Conservation (phyloP, 2,888 invertebrate genomes). For the Metacarcinus magister region DNA sequence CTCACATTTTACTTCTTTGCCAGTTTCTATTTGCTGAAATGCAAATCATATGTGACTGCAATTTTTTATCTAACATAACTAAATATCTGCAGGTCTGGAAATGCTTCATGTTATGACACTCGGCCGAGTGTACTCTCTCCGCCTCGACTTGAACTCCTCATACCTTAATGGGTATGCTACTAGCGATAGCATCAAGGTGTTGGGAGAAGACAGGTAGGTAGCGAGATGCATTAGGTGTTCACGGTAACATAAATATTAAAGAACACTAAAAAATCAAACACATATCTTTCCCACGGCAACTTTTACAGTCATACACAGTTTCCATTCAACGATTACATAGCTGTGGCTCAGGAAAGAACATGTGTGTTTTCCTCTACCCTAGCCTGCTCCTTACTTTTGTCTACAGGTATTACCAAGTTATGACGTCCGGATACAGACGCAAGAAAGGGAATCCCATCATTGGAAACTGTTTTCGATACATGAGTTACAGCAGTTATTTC, state of each 20-base stretch:
- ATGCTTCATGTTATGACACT: slow-evolving; percentile 51
- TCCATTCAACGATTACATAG: background rate
- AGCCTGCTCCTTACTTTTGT: background rate
- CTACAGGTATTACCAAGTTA: background rate
- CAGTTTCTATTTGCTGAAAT: background rate
- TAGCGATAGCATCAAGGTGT: background rate
- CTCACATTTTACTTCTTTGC: background rate
- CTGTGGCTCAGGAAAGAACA: background rate
- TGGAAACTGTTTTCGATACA: background rate
- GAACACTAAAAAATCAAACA: background rate
- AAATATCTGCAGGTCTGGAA: background rate
- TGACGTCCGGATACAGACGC: background rate
- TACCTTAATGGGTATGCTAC: background rate
- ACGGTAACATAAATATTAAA: background rate
- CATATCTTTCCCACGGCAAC: background rate
- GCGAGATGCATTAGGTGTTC: background rate
- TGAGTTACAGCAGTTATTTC: background rate
- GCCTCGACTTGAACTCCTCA: background rate
- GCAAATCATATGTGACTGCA: background rate
- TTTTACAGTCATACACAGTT: background rate
- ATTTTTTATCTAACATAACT: background rate
- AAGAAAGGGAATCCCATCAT: background rate
- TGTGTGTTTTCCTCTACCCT: background rate
- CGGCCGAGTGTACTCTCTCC: slow-evolving; percentile 38
- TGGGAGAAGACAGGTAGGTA: background rate